Percentiles rank a stretch among this genome's conserved stretches.
These are phyloP conservation scores for Lithophane socia DNA, from an alignment of 2,888 invertebrate species.

Conservation along the genomic window DNA sequence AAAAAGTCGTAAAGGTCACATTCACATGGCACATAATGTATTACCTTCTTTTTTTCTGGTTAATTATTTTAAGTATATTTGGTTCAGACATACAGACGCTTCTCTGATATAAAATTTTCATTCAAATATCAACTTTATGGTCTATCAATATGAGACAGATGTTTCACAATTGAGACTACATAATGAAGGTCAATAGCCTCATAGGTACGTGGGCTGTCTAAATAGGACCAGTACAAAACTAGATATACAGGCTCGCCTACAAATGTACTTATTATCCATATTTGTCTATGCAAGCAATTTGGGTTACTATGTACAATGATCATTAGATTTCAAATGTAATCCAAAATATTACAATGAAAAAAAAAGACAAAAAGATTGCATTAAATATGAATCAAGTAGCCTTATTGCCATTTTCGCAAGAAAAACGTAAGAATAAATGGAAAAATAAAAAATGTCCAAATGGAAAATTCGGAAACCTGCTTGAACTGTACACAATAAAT, in stretches of 20 bases:
- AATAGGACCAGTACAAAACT: conserved; percentile 55
- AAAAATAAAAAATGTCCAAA: not conserved
- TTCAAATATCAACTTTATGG: conserved; percentile 18
- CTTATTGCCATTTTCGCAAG: not conserved
- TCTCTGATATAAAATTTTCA: not conserved
- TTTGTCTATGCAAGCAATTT: conserved; percentile 47
- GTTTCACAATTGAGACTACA: conserved; percentile 8
- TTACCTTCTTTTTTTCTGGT: conserved; percentile 6
- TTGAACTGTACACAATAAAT: conserved; percentile 3
- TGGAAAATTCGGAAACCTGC: not conserved
- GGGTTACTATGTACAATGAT: conserved; percentile 40
- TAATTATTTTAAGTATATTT: conserved; percentile 21
- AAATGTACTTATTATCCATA: conserved; percentile 53
- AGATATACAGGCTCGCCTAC: conserved; percentile 59
- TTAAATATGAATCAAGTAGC: conserved; percentile 1
- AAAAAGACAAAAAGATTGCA: not conserved
- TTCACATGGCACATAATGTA: not conserved
- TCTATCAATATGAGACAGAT: conserved; percentile 6
- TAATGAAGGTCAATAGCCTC: conserved; percentile 46
- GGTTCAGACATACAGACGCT: conserved; percentile 31
- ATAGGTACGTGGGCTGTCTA: conserved; percentile 49
- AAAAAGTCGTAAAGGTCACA: conserved; percentile 28
- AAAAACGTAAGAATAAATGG: not conserved
- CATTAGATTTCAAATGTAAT: conserved; percentile 20
- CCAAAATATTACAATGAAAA: not conserved